A percentile compares a stretch with the other conserved stretches of the same genome.
These are phyloP conservation scores for Nephrotoma guestfalica DNA, from an alignment of 2,888 invertebrate genomes.

Conservation along the genomic window DNA sequence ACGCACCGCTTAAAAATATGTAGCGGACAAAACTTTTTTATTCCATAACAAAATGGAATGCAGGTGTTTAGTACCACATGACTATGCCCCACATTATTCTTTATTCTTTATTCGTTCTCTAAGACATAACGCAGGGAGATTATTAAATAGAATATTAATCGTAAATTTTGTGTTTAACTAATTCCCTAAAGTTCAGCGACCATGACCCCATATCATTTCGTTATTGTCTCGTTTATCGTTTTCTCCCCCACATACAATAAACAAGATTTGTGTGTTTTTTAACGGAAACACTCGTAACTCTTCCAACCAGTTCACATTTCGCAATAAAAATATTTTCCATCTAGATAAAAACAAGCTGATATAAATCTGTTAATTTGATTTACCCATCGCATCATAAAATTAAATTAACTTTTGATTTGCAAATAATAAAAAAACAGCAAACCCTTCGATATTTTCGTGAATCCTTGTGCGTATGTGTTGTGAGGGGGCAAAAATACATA, in stretches of 20 bases:
- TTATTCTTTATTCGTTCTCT: not conserved
- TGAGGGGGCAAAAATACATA: not conserved
- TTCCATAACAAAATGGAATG: not conserved
- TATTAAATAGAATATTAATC: not conserved
- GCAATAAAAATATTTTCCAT: not conserved
- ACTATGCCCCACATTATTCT: not conserved
- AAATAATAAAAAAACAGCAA: not conserved
- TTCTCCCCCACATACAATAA: not conserved
- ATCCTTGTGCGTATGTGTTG: not conserved
- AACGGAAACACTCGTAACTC: not conserved
- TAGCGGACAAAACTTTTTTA: not conserved
- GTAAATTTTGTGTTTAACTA: not conserved
- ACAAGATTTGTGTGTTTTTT: not conserved
- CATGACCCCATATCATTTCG: not conserved
- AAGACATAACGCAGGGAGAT: not conserved
- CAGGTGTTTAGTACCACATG: not conserved
- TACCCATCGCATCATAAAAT: not conserved
- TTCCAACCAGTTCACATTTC: not conserved
- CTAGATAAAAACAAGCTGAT: not conserved
- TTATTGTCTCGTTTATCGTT: not conserved
- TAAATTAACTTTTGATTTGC: not conserved
- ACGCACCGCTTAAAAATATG: not conserved
- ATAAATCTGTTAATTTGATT: not conserved
- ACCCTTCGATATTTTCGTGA: not conserved
- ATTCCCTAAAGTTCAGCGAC: not conserved